These are phyloP conservation scores for Catharus minimus DNA, from an alignment of 2,113 vertebrate genomes.

Conservation along the genomic window DNA sequence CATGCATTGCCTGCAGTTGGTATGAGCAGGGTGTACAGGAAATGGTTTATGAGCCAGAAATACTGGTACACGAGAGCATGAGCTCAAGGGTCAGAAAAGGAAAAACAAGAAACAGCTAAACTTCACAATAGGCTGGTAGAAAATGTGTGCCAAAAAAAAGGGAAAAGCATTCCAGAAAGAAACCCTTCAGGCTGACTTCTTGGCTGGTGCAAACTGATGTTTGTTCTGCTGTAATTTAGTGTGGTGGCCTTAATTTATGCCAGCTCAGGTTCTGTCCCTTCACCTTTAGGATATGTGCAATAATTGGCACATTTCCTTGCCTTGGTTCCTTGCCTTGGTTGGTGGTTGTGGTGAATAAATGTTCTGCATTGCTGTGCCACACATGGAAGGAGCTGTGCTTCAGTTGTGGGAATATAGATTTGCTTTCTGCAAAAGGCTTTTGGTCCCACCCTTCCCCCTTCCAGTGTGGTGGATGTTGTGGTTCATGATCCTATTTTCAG, in stretches of 20 bases:
- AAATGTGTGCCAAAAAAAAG: not conserved
- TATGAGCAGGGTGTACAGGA: not conserved
- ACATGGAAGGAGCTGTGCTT: not conserved
- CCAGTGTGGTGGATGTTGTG: not conserved
- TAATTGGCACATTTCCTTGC: not conserved
- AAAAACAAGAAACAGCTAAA: constrained; percentile 16
- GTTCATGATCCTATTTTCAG: not conserved
- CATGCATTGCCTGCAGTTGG: not conserved
- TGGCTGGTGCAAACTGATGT: not conserved
- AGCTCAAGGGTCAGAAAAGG: constrained; percentile 15
- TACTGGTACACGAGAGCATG: constrained; percentile 5
- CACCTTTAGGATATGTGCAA: not conserved
- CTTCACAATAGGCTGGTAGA: not conserved
- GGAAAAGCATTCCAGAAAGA: not conserved
- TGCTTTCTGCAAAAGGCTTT: not conserved
- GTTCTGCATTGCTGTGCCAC: not conserved
- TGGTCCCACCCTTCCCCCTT: not conserved
- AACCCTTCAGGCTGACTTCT: constrained; percentile 6
- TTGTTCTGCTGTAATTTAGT: not conserved
- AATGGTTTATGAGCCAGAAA: constrained; percentile 35
- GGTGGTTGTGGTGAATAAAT: not conserved
- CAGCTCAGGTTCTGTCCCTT: not conserved
- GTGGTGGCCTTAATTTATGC: not conserved
- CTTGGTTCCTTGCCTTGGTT: not conserved
- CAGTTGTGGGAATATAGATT: not conserved